Evolutionary conservation across 1,140 invertebrate genomes (phyloP).

Genomic region (Trialeurodes vaporariorum): DNA sequence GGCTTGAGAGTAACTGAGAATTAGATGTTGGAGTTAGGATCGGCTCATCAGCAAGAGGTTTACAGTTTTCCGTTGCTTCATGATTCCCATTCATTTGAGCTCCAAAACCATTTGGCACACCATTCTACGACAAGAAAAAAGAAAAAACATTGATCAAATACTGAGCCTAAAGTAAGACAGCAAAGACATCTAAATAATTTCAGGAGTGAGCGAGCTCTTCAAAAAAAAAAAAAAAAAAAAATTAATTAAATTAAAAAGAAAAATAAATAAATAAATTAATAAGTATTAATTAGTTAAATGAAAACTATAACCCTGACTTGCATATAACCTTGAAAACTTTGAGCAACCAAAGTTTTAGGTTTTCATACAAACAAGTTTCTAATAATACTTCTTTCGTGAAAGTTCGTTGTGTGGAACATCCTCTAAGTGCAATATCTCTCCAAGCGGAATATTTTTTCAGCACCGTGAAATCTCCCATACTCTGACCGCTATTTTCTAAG

Average conservation of each 20-base stretch:
- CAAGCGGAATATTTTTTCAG: no score
- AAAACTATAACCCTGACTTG: no score
- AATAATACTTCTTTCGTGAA: no score
- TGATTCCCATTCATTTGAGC: background rate
- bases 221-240: background rate
- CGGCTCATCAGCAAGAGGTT: background rate
- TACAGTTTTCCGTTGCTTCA: background rate
- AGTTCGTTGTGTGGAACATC: no score
- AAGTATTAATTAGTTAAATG: background rate
- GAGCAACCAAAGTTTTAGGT: no score
- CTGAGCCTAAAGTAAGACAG: slow-evolving; percentile 7
- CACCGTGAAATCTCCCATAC: no score
- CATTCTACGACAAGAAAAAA: background rate
- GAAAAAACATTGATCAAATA: background rate
- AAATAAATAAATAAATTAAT: background rate
- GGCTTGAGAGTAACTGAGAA: background rate
- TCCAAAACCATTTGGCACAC: background rate
- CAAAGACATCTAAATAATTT: no score
- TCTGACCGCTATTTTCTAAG: no score
- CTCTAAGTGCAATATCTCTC: no score
- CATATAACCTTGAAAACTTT: no score
- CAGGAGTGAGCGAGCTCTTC: background rate
- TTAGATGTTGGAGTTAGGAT: background rate
- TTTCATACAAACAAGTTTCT: no score
- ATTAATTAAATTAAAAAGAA: background rate